Conservation (phyloP, 2,888 invertebrate species). For the Theretra japonica region DNA sequence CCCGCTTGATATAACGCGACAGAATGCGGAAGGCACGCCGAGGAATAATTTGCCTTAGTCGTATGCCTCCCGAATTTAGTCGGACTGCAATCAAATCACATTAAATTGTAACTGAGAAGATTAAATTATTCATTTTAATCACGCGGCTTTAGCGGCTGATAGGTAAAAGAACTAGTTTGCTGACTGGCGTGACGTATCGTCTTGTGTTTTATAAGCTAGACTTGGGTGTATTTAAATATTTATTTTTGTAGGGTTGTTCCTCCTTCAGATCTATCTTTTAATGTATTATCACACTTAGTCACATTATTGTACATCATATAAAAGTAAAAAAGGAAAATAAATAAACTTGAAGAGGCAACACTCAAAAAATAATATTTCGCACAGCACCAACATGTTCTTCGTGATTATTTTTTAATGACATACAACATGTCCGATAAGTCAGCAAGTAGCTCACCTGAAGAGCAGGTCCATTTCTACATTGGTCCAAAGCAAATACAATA, state of each 20-base stretch:
- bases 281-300: too few relatives aligned
- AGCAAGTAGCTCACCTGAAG: too few relatives aligned
- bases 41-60: neutral
- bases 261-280: too few relatives aligned
- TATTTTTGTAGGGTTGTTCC: neutral
- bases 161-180: neutral
- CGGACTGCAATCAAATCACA: neutral
- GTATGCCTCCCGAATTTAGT: neutral
- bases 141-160: neutral
- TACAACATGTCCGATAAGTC: too few relatives aligned
- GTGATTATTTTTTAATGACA: too few relatives aligned
- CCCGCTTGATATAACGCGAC: neutral
- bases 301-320: too few relatives aligned
- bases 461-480: too few relatives aligned
- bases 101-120: conserved; percentile 13
- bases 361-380: too few relatives aligned
- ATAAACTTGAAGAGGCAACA: too few relatives aligned
- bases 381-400: too few relatives aligned
- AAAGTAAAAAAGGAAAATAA: too few relatives aligned
- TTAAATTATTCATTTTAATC: neutral
- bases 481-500: too few relatives aligned
- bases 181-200: neutral
- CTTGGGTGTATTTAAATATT: neutral
- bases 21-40: neutral
- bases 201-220: neutral